A percentile compares a stretch with the other conserved stretches of the same genome.
Evolutionary conservation across 2,888 invertebrate genomes (phyloP).

Genomic region (Aspidiotus destructor): DNA sequence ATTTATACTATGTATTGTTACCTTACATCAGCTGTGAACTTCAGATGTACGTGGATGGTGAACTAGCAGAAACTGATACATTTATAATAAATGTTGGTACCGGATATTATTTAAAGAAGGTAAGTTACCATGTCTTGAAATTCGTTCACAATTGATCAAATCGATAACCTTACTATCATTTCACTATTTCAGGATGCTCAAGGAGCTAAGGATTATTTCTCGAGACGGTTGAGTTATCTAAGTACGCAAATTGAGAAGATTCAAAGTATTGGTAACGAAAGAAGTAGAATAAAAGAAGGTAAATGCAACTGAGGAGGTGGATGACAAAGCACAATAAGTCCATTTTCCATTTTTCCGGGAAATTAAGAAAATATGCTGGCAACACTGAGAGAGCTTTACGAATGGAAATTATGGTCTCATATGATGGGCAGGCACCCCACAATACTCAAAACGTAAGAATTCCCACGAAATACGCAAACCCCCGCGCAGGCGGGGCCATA

Average conservation of each 20-base stretch:
- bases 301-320: too few relatives aligned
- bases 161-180: neutral
- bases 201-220: constrained; percentile 83
- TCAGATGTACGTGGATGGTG: constrained; percentile 90
- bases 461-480: too few relatives aligned
- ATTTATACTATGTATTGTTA: constrained; percentile 14
- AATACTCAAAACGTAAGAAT: too few relatives aligned
- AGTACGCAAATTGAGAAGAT: constrained; percentile 92
- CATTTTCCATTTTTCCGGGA: too few relatives aligned
- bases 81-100: constrained; percentile 94
- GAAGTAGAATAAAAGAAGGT: constrained; percentile 64
- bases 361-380: too few relatives aligned
- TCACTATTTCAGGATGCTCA: constrained; percentile 52
- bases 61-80: constrained; percentile 69
- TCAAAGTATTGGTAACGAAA: constrained; percentile 69
- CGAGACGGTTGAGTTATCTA: constrained; percentile 79
- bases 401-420: too few relatives aligned
- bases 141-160: constrained; percentile 18
- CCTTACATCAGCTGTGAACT: neutral
- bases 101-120: constrained; percentile 92
- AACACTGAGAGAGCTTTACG: too few relatives aligned
- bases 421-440: too few relatives aligned
- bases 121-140: constrained; percentile 41
- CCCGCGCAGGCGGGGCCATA: too few relatives aligned
- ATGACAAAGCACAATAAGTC: too few relatives aligned